Conservation (phyloP, 2,113 vertebrate genomes). For the Corythornis cristatus region DNA sequence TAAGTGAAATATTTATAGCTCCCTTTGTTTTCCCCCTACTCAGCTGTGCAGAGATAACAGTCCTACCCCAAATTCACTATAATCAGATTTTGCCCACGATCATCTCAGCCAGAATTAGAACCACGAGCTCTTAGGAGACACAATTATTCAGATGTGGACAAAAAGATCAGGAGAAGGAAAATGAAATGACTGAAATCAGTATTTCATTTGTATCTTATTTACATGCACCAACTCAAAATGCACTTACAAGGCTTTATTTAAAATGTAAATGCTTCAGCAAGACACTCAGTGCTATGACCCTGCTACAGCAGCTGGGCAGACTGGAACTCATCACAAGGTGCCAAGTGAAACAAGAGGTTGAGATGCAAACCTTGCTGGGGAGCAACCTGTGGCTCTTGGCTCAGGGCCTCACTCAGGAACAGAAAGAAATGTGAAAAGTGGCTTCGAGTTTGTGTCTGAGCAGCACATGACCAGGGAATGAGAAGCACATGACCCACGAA, state of each 20-base stretch:
- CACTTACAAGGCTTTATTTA: background rate
- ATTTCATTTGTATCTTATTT: background rate
- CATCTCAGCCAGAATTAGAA: background rate
- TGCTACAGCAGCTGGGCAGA: background rate
- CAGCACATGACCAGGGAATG: background rate
- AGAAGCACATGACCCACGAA: background rate
- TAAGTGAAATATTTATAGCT: background rate
- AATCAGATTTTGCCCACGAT: background rate
- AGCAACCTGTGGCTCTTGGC: background rate
- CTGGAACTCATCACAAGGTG: background rate
- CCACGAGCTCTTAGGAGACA: background rate
- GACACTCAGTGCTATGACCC: background rate
- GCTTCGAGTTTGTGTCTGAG: background rate
- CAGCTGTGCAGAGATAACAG: background rate
- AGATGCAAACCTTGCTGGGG: background rate
- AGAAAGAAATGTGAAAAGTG: background rate
- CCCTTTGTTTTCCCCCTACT: background rate
- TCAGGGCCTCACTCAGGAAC: background rate
- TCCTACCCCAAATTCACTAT: background rate
- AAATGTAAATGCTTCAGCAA: background rate
- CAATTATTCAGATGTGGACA: background rate
- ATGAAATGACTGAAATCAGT: background rate
- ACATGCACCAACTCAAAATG: background rate
- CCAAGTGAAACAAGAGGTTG: background rate
- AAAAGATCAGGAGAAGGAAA: background rate